Conservation (phyloP, 2,797 vertebrate genomes). For the Potorous gilbertii region DNA sequence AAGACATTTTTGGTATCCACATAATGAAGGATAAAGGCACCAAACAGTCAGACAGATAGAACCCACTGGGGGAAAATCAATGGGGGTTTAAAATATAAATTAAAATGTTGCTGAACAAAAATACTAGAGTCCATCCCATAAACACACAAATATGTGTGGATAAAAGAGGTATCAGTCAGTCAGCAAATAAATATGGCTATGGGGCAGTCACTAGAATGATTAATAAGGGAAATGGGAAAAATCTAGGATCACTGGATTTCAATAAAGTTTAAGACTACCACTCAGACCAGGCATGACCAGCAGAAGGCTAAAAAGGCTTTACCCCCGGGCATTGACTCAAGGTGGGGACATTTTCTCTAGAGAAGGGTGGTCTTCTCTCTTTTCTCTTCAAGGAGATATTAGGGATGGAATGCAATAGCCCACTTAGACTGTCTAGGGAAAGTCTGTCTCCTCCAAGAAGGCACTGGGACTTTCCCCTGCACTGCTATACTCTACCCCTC, state of each 20-base stretch:
- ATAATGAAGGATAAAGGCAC: not conserved
- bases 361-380: not conserved
- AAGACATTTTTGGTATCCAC: not conserved
- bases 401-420: not conserved
- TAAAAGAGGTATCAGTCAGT: not conserved
- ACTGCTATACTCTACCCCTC: accelerated
- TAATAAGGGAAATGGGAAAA: not conserved
- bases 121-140: not conserved
- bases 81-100: not conserved
- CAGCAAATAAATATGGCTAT: not conserved
- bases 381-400: not conserved
- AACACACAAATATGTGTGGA: not conserved
- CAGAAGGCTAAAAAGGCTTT: not conserved
- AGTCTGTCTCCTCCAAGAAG: not conserved
- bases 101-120: not conserved
- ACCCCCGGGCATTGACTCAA: not conserved
- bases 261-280: not conserved
- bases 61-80: not conserved
- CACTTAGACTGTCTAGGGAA: not conserved
- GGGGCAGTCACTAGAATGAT: not conserved
- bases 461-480: not conserved
- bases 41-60: not conserved
- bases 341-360: not conserved
- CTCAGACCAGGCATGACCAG: not conserved
- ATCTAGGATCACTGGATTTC: not conserved